Evolutionary conservation across 1,140 invertebrate species (phyloP), one percentile per base, ranked within the genome.

Genomic region (Neodiprion lecontei): DNA sequence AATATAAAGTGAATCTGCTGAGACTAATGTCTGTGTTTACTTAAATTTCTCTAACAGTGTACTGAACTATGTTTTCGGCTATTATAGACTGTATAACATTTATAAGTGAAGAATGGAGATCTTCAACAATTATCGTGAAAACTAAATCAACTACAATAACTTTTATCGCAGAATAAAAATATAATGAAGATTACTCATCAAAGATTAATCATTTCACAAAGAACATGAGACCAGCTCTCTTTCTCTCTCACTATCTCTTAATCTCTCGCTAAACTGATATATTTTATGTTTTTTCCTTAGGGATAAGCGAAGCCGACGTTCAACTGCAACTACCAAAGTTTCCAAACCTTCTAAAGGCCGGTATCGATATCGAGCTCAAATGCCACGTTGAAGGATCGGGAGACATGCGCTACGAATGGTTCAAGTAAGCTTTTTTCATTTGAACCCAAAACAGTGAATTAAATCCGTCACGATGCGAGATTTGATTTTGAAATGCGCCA

Each of bases 371-470:
- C 70, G 89, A 92, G 69, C 88, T 96, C 49, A 91, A 92, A 77
- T 96, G 95, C 87, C 91, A 93, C 78, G 91, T 93, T 72, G 92
- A 94, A 53, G 94, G 94, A 28, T 93, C 92, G 77, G 92, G 93
- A 23, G 92, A 94, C 73, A 91, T 95, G 67, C 88, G 90, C 77
- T 92, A 93, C 80, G 91, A 94, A 81, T 96, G 94, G 94, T 95
- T 93, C 88, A 91, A 90, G 92, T 92, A 83, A 84, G 88, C 80
- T 11, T 12, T 53, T 23, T 53, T 68, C 23, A 23, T 8, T 47
- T 50, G 3, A 48, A 47, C 28, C 23, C 40, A 73, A 23, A 65
- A 67, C 61, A 75, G 48, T 73, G 65, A 72, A 23, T 28, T 68
- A 69, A 49, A 79, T 69, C 75, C 28, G 28, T 40, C 2, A 40